These are phyloP conservation scores for Capromys pilorides DNA, from an alignment of 2,797 vertebrate genomes.

Conservation along the genomic window DNA sequence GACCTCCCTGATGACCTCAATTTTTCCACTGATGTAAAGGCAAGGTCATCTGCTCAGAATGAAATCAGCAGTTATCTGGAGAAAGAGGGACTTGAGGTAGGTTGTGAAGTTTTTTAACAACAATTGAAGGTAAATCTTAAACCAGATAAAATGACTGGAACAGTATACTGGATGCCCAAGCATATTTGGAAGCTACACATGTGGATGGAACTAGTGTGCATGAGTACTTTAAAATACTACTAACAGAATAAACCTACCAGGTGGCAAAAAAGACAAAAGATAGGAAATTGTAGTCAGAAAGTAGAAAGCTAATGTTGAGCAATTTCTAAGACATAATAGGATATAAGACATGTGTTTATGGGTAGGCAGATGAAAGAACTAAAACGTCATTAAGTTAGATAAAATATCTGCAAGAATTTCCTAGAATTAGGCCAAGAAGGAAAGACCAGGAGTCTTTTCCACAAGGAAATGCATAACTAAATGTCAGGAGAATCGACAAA, in stretches of 20 bases:
- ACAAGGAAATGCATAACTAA: neutral
- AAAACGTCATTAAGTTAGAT: neutral
- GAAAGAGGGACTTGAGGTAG: slow-evolving; percentile 41
- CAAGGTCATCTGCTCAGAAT: slow-evolving; percentile 64
- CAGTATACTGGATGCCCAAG: neutral
- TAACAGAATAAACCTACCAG: neutral
- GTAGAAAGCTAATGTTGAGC: neutral
- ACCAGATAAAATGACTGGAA: neutral
- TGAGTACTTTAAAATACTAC: slow-evolving; percentile 4
- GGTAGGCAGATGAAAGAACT: neutral
- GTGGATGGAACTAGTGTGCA: neutral
- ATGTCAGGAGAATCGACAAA: neutral
- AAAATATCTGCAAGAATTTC: neutral
- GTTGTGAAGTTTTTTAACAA: slow-evolving; percentile 23
- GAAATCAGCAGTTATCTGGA: slow-evolving; percentile 58
- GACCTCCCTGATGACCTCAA: slow-evolving; percentile 66
- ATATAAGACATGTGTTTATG: neutral
- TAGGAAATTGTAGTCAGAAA: neutral
- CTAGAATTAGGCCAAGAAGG: neutral
- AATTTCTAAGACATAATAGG: neutral
- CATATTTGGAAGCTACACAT: neutral
- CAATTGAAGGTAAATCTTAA: neutral
- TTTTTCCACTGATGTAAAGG: slow-evolving; percentile 64
- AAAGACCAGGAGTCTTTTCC: neutral
- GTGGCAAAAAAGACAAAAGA: slow-evolving; percentile 82